Base-by-base conservation (phyloP, 2,888 invertebrate genomes). In the Stegophylla sp. region DNA sequence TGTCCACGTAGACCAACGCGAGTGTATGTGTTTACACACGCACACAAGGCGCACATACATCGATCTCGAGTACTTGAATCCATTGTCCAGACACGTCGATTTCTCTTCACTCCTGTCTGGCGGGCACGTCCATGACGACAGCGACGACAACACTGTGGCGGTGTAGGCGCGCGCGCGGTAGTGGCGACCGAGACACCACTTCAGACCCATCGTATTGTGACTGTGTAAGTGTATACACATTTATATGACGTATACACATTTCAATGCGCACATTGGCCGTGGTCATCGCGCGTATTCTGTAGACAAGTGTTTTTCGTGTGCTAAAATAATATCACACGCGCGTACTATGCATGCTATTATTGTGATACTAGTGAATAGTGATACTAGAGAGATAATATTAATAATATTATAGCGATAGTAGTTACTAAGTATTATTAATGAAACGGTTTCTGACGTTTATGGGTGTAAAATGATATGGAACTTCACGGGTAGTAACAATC, bases 81-180 rank as follows among this genome's bases (percentile, higher is more conserved):
- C 74, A 75, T 74, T 74, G 74, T 74, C 74, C 74, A 34, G 61
- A 28, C 63, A 34, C 34, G 63, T 63, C 74, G 63, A 63, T 74
- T 74, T 74, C 74, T 63, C 61, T 48, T 74, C 73, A 74, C 61
- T 61, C 56, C 56, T 63, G 48, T 45, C 66, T 34, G n/a, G n/a
- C 48, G 34, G 34, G 26, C 43, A 51, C 61, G 74, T 59, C 63
- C 15, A 43, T 20, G 15, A 34, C 56, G 20, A 48, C 74, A 34
- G n/a, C 45, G 41, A 53, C 61, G 61, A 74, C 61, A 61, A 74
- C 74, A 73, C 73, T 73, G 61, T 61, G 63, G 48, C 74, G 20
- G 48, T 45, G 74, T 20, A 51, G 51, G 53, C 0, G 34, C 13
- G 28, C 23, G 34, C 63, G 34, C 17, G 74, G 61, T 34, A 20